phyloP scores from a whole-genome alignment of 2,113 vertebrate genomes.

The Caretta caretta region DNA sequence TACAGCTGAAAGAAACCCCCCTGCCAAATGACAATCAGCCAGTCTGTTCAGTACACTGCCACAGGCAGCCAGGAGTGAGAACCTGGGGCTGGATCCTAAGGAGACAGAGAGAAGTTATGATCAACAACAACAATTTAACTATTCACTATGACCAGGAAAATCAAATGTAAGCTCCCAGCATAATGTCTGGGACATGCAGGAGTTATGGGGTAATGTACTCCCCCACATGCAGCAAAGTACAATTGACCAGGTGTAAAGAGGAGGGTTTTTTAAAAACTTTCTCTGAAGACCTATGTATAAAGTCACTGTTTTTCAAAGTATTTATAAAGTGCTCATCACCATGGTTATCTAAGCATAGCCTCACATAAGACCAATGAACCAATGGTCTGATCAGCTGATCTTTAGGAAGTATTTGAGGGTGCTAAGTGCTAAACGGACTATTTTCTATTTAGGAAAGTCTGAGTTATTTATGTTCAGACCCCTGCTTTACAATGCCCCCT shows the following conservation, averaged over 20 bases:
- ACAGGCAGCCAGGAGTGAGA: not conserved
- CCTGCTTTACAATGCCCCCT: not conserved
- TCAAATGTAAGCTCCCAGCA: not conserved
- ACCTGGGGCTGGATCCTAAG: not conserved
- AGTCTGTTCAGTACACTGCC: not conserved
- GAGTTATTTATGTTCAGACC: not conserved
- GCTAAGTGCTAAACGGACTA: not conserved
- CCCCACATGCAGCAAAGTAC: not conserved
- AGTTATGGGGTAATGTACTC: not conserved
- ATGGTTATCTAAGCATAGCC: not conserved
- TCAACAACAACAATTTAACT: not conserved
- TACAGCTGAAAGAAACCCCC: not conserved
- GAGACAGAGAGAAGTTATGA: not conserved
- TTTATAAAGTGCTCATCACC: not conserved
- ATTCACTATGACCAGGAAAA: not conserved
- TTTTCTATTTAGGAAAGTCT: not conserved
- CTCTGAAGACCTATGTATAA: not conserved
- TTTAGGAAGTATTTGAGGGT: not conserved
- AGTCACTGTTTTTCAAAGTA: not conserved
- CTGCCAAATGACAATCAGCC: not conserved
- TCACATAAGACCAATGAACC: not conserved
- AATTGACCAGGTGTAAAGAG: not conserved
- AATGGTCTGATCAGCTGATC: not conserved
- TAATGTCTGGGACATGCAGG: not conserved
- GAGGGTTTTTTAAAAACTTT: not conserved